Conservation (phyloP, 2,113 vertebrate species). For the Mungos mungo region DNA sequence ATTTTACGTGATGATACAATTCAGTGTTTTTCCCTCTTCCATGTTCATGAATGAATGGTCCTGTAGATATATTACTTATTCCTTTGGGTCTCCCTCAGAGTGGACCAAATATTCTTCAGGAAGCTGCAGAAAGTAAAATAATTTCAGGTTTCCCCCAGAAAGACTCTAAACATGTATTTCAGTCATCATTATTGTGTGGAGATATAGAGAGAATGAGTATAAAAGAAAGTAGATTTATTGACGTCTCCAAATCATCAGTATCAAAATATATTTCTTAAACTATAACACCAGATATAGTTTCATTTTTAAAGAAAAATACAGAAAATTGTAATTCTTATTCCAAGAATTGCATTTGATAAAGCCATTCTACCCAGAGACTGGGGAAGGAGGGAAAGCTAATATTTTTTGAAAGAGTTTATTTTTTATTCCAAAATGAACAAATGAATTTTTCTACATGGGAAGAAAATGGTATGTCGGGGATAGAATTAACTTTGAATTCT, state of each 20-base stretch:
- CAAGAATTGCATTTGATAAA: slow-evolving; percentile 7
- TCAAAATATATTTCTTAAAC: slow-evolving; percentile 7
- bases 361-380: background rate
- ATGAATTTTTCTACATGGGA: background rate
- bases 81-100: background rate
- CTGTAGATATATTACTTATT: slow-evolving; percentile 45
- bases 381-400: background rate
- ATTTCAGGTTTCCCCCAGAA: slow-evolving; percentile 41
- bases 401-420: slow-evolving; percentile 11
- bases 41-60: slow-evolving; percentile 58
- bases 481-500: slow-evolving; percentile 42
- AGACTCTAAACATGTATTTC: slow-evolving; percentile 42
- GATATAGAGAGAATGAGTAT: background rate
- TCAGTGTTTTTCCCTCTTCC: slow-evolving; percentile 60
- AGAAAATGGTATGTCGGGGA: background rate
- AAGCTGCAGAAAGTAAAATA: slow-evolving; percentile 42
- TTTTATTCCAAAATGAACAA: slow-evolving; percentile 22
- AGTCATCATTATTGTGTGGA: background rate
- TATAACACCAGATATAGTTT: background rate
- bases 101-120: slow-evolving; percentile 28
- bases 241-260: background rate
- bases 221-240: slow-evolving; percentile 19
- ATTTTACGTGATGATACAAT: slow-evolving; percentile 64
- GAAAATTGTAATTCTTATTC: background rate
- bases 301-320: background rate